A percentile compares a stretch with the other conserved stretches of the same genome.
Evolutionary conservation across 2,797 vertebrate species (phyloP).

Genomic region (Oreortyx pictus): DNA sequence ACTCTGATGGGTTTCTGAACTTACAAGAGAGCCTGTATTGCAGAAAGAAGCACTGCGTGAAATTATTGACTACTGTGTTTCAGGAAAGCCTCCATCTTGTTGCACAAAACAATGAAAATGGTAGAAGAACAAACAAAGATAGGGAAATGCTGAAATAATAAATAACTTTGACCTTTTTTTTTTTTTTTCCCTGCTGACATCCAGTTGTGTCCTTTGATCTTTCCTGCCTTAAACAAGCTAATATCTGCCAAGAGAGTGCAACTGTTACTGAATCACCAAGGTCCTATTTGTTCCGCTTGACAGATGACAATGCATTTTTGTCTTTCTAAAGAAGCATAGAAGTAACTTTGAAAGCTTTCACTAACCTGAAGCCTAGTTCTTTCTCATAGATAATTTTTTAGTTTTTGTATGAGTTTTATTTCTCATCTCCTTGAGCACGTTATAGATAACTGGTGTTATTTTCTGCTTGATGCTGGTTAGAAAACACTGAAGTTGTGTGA

Average conservation of each 20-base stretch:
- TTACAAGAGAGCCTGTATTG: neutral
- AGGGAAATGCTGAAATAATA: conserved; percentile 68
- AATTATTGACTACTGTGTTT: conserved; percentile 31
- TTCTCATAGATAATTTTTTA: neutral
- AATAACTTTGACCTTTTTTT: conserved; percentile 71
- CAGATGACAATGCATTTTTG: conserved; percentile 54
- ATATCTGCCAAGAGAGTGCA: conserved; percentile 68
- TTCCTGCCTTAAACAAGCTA: conserved; percentile 66
- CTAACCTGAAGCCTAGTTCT: neutral
- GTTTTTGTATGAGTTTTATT: neutral
- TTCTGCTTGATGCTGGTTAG: neutral
- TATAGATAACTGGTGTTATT: neutral
- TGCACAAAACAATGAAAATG: conserved; percentile 65
- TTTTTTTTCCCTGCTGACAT: conserved; percentile 48
- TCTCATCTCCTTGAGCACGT: neutral
- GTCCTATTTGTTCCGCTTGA: conserved; percentile 70
- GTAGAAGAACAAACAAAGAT: conserved; percentile 49
- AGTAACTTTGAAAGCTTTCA: conserved; percentile 11
- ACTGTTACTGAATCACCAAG: conserved; percentile 69
- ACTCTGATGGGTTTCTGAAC: neutral
- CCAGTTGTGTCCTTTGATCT: conserved; percentile 70
- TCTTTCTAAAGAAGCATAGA: conserved; percentile 20
- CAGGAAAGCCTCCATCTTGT: conserved; percentile 54
- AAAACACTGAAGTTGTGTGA: neutral
- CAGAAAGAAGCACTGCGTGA: conserved; percentile 41